These are phyloP conservation scores for Phenacoccus solenopsis DNA, from an alignment of 1,140 invertebrate genomes.

Conservation along the genomic window DNA sequence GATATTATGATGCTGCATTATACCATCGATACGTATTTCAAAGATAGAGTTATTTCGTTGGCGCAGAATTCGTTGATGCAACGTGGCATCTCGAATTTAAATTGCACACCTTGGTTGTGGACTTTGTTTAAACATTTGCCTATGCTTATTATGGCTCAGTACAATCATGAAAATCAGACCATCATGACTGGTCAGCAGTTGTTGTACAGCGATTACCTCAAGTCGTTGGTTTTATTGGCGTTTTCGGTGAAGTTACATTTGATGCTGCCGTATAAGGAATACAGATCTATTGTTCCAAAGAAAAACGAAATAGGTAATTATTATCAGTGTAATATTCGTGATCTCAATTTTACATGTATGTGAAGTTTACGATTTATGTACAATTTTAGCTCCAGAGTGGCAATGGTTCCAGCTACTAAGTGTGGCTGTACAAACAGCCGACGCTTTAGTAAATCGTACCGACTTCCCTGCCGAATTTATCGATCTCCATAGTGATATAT, in stretches of 20 bases:
- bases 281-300: constrained; percentile 34
- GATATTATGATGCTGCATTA: constrained; percentile 40
- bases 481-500: constrained; percentile 8
- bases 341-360: neutral
- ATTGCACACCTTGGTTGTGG: constrained; percentile 43
- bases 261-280: constrained; percentile 39
- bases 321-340: neutral
- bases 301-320: constrained; percentile 1
- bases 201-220: constrained; percentile 46
- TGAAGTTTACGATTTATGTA: no score
- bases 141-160: constrained; percentile 40
- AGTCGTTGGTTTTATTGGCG: constrained; percentile 42
- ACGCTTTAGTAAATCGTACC: constrained; percentile 39
- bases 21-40: constrained; percentile 33
- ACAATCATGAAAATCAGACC: constrained; percentile 41
- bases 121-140: constrained; percentile 41
- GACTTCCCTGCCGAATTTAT: constrained; percentile 38
- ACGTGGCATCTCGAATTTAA: constrained; percentile 41
- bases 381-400: constrained; percentile 38
- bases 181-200: constrained; percentile 47
- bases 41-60: constrained; percentile 37
- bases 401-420: constrained; percentile 46
- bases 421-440: constrained; percentile 40
- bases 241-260: constrained; percentile 43
- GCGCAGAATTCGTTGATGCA: constrained; percentile 39